A percentile compares a stretch with the other conserved stretches of the same genome.
Evolutionary conservation across 2,888 invertebrate genomes (phyloP).

Genomic region (Morinoia aosen): DNA sequence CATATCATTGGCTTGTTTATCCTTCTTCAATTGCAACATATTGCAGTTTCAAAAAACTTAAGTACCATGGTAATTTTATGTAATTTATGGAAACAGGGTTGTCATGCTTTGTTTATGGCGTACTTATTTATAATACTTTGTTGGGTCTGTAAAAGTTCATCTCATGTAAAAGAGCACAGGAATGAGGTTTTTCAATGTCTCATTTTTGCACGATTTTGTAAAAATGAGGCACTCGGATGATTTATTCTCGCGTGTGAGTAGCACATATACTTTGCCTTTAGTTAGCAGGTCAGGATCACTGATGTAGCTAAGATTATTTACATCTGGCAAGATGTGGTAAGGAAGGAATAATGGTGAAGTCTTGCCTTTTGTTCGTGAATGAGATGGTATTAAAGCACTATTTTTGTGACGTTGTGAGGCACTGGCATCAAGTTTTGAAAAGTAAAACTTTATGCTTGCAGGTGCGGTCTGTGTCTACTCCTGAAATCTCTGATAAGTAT

Average conservation of each 20-base stretch:
- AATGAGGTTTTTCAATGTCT: neutral
- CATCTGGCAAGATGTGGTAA: too few species aligned
- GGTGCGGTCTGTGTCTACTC: conserved; percentile 16
- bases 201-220: neutral
- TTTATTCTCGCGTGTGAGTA: neutral
- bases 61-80: too few species aligned
- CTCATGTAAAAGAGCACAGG: too few species aligned
- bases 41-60: too few species aligned
- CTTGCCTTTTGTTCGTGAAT: neutral
- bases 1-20: too few species aligned
- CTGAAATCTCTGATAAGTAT: neutral
- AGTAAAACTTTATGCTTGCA: neutral
- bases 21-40: too few species aligned
- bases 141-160: too few species aligned
- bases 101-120: too few species aligned
- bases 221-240: neutral
- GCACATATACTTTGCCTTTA: neutral
- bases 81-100: too few species aligned
- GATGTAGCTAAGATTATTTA: too few species aligned
- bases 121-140: too few species aligned
- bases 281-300: too few species aligned
- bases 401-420: neutral
- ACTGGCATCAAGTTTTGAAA: neutral
- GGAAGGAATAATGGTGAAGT: neutral
- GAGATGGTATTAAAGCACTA: neutral